A percentile compares a stretch with the other conserved stretches of the same genome.
These are phyloP conservation scores for Tupaia tana DNA, from an alignment of 2,113 vertebrate species.

Conservation along the genomic window DNA sequence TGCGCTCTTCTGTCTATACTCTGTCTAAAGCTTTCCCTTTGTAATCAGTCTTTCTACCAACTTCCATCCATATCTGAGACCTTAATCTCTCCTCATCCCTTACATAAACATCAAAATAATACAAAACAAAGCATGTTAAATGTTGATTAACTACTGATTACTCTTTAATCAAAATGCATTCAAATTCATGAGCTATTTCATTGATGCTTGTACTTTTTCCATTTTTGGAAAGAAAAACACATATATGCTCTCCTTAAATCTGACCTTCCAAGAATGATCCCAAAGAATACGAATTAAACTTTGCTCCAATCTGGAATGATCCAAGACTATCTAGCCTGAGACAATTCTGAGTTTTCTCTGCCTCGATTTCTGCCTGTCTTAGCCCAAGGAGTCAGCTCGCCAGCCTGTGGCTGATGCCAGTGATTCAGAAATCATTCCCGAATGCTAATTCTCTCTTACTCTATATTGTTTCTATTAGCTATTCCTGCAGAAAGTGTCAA, in stretches of 20 bases:
- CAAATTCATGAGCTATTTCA: background rate
- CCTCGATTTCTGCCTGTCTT: background rate
- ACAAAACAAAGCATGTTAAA: background rate
- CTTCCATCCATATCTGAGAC: background rate
- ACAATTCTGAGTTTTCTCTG: background rate
- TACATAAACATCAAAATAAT: background rate
- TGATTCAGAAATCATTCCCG: background rate
- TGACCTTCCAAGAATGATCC: background rate
- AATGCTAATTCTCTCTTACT: background rate
- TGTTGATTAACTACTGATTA: background rate
- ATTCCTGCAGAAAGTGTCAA: background rate
- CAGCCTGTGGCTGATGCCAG: background rate
- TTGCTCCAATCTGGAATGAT: background rate
- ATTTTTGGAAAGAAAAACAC: background rate
- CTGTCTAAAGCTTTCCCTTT: background rate
- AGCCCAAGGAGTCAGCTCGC: background rate
- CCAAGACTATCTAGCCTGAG: background rate
- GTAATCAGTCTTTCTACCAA: background rate
- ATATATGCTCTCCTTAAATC: background rate
- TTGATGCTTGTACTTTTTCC: background rate
- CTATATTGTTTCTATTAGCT: background rate
- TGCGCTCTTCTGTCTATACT: background rate
- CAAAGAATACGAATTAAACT: slow-evolving; percentile 31
- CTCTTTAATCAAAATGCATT: slow-evolving; percentile 14
- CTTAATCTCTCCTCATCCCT: background rate